These are phyloP conservation scores for Lytechinus variegatus DNA, from an alignment of 35 echinoderm and acorn worm species.

Conservation along the genomic window DNA sequence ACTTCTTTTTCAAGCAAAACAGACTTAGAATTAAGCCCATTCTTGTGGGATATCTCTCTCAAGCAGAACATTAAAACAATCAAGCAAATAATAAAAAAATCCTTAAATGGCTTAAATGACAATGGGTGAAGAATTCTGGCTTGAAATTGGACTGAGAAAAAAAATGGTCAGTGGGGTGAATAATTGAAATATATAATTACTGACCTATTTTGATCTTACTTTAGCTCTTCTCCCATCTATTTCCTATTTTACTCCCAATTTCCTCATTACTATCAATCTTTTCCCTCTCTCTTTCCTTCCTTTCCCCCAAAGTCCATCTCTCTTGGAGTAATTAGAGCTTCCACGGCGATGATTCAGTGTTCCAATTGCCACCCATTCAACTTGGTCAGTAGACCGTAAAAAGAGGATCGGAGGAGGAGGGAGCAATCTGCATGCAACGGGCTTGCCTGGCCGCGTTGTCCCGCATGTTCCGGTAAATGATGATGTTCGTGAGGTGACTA, in stretches of 20 bases:
- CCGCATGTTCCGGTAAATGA: slow-evolving; percentile 30
- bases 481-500: slow-evolving; percentile 27
- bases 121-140: not conserved
- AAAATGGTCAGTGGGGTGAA: not conserved
- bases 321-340: not conserved
- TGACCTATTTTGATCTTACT: not conserved
- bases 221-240: slow-evolving; percentile 16
- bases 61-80: not conserved
- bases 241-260: slow-evolving; percentile 32
- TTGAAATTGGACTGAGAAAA: not conserved
- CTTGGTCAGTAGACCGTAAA: slow-evolving; percentile 16
- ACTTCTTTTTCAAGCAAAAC: not conserved
- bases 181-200: slow-evolving; percentile 8
- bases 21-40: not conserved
- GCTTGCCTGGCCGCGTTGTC: not conserved
- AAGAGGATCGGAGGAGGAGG: slow-evolving; percentile 31
- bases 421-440: not conserved
- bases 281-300: not conserved
- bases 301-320: not conserved
- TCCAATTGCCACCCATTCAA: slow-evolving; percentile 28
- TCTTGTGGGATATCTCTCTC: not conserved
- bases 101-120: no score
- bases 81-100: not conserved
- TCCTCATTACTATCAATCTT: not conserved
- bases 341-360: slow-evolving; percentile 32